Evolutionary conservation across 2,113 vertebrate species (phyloP), one percentile per base, ranked within the genome.

Genomic region (Salvator merianae): DNA sequence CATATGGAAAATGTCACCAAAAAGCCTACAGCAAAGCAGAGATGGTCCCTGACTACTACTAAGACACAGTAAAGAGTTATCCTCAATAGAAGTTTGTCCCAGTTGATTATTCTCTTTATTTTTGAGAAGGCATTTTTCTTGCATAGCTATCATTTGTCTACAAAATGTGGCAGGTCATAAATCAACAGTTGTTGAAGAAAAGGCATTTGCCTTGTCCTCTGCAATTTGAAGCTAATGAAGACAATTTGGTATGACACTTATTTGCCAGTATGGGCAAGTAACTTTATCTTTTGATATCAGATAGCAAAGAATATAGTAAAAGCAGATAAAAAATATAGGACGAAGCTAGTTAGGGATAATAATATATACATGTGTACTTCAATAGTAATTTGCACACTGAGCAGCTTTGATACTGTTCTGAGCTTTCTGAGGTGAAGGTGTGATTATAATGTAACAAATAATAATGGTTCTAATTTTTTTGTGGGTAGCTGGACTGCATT

Each of bases 161-260:
- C 55, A 86, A 79, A 88, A 84, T 26, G 14, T 77, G 55, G 7
- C 0, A 5, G 36, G 40, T 74, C n/a, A 81, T 75, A 77, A 81
- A 84, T 83, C 85, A 86, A 69, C 14, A 83, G 36, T 85, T 84
- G 69, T 86, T 89, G 83, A 59, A 68, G 82, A 43, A 83, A 77
- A 36, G 24, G 53, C 26, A 0, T 63, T 70, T 86, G 84, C 28
- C 76, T 68, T n/a, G 16, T 55, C 66, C 24, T 89, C 82, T 73
- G 6, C 20, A 79, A 1, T 1, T 79, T 72, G 74, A 73, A 68
- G 14, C 50, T 69, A 34, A 88, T n/a, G 4, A 84, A 87, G 73
- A 6, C 1, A 62, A 10, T 82, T 84, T 53, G 43, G n/a, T 2
- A 20, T 90, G 86, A 68, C 14, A 38, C 6, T 55, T 86, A 12